Evolutionary conservation across 2,113 vertebrate species (phyloP).

Genomic region (Sebastes fasciatus): DNA sequence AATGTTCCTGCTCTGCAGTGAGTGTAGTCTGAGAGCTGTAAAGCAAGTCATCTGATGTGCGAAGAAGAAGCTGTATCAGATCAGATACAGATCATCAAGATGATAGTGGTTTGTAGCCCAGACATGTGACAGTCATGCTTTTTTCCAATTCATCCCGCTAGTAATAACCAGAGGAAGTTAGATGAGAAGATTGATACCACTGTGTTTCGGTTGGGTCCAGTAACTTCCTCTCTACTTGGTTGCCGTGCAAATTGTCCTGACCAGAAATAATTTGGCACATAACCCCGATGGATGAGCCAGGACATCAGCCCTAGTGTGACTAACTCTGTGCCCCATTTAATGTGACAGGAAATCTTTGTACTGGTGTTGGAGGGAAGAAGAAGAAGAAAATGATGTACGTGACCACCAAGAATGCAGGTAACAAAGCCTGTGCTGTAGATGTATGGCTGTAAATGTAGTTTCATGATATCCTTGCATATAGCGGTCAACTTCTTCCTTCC

Average conservation of each 20-base stretch:
- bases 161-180: background rate
- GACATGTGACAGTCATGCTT: background rate
- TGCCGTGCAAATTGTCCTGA: background rate
- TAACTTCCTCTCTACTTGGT: background rate
- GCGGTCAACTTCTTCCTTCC: background rate
- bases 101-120: background rate
- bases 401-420: slow-evolving; percentile 97
- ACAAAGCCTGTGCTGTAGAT: background rate
- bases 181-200: background rate
- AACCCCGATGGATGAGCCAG: background rate
- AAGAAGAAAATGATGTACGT: slow-evolving; percentile 99
- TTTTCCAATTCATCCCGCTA: background rate
- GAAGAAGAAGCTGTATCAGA: background rate
- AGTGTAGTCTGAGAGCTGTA: background rate
- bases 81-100: background rate
- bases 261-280: background rate
- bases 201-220: background rate
- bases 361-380: slow-evolving; percentile 92
- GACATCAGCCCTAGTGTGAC: background rate
- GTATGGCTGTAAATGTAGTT: background rate
- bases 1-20: background rate
- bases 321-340: background rate
- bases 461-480: background rate
- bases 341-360: slow-evolving; percentile 90
- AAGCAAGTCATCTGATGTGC: background rate